A percentile compares a stretch with the other conserved stretches of the same genome.
These are phyloP conservation scores for Hemithea aestivaria DNA, from an alignment of 2,888 invertebrate genomes.

Conservation along the genomic window DNA sequence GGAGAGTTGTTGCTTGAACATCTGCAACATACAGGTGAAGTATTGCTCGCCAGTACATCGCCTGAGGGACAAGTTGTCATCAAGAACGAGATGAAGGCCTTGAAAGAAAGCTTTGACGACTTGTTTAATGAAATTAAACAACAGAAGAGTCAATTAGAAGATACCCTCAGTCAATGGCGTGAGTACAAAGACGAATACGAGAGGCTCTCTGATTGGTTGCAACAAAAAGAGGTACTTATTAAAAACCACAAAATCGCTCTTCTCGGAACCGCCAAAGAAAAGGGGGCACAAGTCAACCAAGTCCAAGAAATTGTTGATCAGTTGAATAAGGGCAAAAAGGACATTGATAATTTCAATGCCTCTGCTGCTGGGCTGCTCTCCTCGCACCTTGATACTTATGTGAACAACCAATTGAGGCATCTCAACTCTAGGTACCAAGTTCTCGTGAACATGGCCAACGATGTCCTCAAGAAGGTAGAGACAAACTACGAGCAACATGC, in stretches of 20 bases:
- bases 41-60: slow-evolving; percentile 90
- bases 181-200: slow-evolving; percentile 96
- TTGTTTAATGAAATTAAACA: slow-evolving; percentile 91
- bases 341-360: slow-evolving; percentile 90
- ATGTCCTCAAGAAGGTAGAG: slow-evolving; percentile 94
- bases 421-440: slow-evolving; percentile 94
- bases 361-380: slow-evolving; percentile 86
- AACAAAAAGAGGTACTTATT: slow-evolving; percentile 93
- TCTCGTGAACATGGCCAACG: slow-evolving; percentile 91
- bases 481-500: slow-evolving; percentile 92
- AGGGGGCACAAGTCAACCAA: slow-evolving; percentile 90
- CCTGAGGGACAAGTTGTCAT: slow-evolving; percentile 88
- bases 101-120: slow-evolving; percentile 90
- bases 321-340: slow-evolving; percentile 87
- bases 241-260: slow-evolving; percentile 93
- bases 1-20: slow-evolving; percentile 93
- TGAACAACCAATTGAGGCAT: slow-evolving; percentile 91
- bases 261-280: slow-evolving; percentile 88
- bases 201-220: slow-evolving; percentile 93
- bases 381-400: slow-evolving; percentile 92
- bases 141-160: slow-evolving; percentile 90
- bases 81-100: slow-evolving; percentile 90
- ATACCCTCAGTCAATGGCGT: slow-evolving; percentile 90
- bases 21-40: slow-evolving; percentile 91
- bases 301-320: slow-evolving; percentile 87